These are phyloP conservation scores for Arrhamphus sclerolepis DNA, from an alignment of 2,797 vertebrate genomes.

Conservation along the genomic window DNA sequence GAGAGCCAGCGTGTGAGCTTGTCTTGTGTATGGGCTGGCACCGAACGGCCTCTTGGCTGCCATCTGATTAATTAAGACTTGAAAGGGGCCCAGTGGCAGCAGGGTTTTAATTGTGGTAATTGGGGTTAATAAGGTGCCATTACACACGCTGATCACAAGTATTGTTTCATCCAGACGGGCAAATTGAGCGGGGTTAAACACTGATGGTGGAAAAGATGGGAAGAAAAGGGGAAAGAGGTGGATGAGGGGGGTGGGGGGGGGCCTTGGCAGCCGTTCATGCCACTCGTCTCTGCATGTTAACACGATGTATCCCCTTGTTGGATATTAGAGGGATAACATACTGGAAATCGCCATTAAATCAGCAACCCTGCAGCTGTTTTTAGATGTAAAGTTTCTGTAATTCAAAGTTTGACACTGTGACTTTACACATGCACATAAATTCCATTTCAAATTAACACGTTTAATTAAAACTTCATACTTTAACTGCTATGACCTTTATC, in stretches of 20 bases:
- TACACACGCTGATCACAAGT: constrained; percentile 85
- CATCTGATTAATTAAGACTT: constrained; percentile 88
- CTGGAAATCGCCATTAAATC: constrained; percentile 27
- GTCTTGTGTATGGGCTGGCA: constrained; percentile 25
- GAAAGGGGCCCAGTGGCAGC: constrained; percentile 84
- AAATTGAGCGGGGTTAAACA: constrained; percentile 85
- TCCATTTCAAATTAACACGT: too few species aligned
- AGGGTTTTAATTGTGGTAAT: constrained; percentile 87
- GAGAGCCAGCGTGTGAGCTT: constrained; percentile 46
- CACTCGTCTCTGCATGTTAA: constrained; percentile 76
- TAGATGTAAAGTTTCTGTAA: background rate
- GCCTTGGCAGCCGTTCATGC: constrained; percentile 70
- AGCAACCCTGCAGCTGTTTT: constrained; percentile 21
- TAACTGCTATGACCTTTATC: too few species aligned
- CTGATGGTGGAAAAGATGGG: constrained; percentile 73
- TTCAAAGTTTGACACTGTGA: background rate
- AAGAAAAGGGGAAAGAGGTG: constrained; percentile 40
- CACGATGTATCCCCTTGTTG: constrained; percentile 63
- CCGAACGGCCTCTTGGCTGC: constrained; percentile 76
- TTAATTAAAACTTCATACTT: too few species aligned
- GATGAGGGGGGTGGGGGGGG: constrained; percentile 2
- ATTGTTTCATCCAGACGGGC: constrained; percentile 84
- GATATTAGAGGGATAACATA: constrained; percentile 43
- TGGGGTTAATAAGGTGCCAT: constrained; percentile 87
- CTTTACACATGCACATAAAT: too few species aligned